These are phyloP conservation scores for Pteromalus puparum DNA, from an alignment of 1,140 invertebrate species.

Conservation along the genomic window DNA sequence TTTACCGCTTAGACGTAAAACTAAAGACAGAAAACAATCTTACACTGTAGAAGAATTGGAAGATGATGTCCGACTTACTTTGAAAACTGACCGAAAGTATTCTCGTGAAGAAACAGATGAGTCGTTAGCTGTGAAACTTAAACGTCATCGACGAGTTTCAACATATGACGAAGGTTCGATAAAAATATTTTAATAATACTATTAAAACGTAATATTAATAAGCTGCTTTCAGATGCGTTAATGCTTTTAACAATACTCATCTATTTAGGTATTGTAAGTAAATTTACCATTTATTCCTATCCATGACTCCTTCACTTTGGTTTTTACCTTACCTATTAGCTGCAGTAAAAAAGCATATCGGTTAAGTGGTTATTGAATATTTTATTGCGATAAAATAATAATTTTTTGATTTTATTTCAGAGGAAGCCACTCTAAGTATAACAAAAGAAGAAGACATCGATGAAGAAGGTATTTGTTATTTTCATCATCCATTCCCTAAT, in stretches of 20 bases:
- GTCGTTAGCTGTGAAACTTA: slow-evolving; percentile 77
- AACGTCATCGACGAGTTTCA: slow-evolving; percentile 68
- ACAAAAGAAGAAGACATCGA: slow-evolving; percentile 76
- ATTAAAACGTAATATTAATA: neutral
- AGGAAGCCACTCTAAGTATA: slow-evolving; percentile 78
- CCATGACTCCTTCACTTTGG: slow-evolving; percentile 5
- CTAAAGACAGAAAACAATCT: slow-evolving; percentile 61
- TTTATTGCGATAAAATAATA: slow-evolving; percentile 34
- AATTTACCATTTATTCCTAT: neutral
- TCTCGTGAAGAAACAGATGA: slow-evolving; percentile 76
- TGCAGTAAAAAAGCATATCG: slow-evolving; percentile 71
- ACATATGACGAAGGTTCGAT: slow-evolving; percentile 81
- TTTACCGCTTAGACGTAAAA: slow-evolving; percentile 72
- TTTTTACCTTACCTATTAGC: slow-evolving; percentile 6
- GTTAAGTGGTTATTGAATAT: slow-evolving; percentile 55
- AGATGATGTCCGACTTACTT: slow-evolving; percentile 75
- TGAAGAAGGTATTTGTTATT: slow-evolving; percentile 69
- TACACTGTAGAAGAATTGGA: slow-evolving; percentile 71
- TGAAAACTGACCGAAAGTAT: slow-evolving; percentile 75
- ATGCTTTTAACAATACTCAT: neutral
- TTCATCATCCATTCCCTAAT: neutral
- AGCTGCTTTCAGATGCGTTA: slow-evolving; percentile 35
- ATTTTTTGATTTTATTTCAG: slow-evolving; percentile 66
- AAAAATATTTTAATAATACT: neutral
- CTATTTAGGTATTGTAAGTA: slow-evolving; percentile 38